A percentile compares a stretch with the other conserved stretches of the same genome.
phyloP scores from a whole-genome alignment of 2,888 invertebrate species.

The Yponomeuta evonymella region DNA sequence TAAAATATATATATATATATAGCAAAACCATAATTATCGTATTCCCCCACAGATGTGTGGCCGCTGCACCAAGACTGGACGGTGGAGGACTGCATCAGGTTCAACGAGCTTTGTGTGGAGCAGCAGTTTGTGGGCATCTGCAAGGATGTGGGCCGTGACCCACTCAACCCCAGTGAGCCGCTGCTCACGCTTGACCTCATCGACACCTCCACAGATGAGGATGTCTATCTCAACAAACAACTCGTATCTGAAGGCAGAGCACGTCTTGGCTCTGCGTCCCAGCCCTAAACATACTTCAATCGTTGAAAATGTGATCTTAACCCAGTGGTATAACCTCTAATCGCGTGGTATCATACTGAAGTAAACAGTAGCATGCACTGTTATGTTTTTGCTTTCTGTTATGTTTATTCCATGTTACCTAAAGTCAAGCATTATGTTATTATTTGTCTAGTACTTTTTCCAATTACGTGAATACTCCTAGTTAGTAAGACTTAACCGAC shows the following conservation, averaged over 20 bases:
- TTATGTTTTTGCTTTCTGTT: slow-evolving; percentile 12
- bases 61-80: slow-evolving; percentile 80
- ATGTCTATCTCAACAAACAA: slow-evolving; percentile 80
- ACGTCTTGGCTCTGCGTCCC: slow-evolving; percentile 43
- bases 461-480: slow-evolving; percentile 6
- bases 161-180: slow-evolving; percentile 76
- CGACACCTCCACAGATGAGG: slow-evolving; percentile 81
- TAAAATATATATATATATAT: too few species aligned
- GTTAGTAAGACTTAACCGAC: neutral
- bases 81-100: slow-evolving; percentile 83
- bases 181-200: slow-evolving; percentile 81
- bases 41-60: slow-evolving; percentile 54
- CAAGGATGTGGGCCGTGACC: slow-evolving; percentile 77
- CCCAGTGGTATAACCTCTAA: neutral
- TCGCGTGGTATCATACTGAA: neutral
- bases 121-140: slow-evolving; percentile 83
- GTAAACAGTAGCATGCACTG: slow-evolving; percentile 1
- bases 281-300: slow-evolving; percentile 15
- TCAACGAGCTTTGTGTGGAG: slow-evolving; percentile 82
- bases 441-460: neutral
- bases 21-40: neutral
- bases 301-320: too few species aligned
- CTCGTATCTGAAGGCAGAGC: slow-evolving; percentile 80
- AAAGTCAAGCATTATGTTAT: neutral
- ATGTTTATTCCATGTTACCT: slow-evolving; percentile 5